A percentile compares a stretch with the other conserved stretches of the same genome.
Conservation (phyloP, 2,888 invertebrate genomes). For the Esperia sulphurella region DNA sequence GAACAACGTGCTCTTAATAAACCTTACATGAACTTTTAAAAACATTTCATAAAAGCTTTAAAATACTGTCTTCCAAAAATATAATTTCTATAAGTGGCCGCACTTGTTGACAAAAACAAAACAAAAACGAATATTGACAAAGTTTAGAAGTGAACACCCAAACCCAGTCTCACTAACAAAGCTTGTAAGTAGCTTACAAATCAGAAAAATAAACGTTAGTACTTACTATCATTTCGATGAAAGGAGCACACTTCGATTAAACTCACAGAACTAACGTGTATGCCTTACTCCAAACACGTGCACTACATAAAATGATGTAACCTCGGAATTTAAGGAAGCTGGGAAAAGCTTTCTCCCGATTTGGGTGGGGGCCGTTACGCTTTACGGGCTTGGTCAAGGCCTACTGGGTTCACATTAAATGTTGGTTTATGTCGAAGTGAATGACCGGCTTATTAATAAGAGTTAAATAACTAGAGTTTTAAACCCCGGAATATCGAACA, state of each 20-base stretch:
- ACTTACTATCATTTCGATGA: neutral
- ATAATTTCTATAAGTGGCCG: too few species aligned
- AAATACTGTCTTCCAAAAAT: too few species aligned
- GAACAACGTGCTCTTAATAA: too few species aligned
- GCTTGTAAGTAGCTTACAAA: too few species aligned
- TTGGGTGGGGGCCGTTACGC: slow-evolving; percentile 7
- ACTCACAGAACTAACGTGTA: neutral
- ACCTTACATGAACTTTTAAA: too few species aligned
- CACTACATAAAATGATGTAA: neutral
- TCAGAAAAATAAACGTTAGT: neutral
- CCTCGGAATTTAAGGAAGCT: slow-evolving; percentile 16
- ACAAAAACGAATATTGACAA: too few species aligned
- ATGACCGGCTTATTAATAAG: slow-evolving; percentile 15
- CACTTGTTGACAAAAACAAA: too few species aligned
- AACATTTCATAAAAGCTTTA: too few species aligned
- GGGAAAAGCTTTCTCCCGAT: slow-evolving; percentile 46
- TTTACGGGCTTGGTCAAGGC: slow-evolving; percentile 22
- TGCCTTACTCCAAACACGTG: neutral
- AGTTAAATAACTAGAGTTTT: neutral
- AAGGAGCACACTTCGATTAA: neutral
- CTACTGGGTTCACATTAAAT: slow-evolving; percentile 2
- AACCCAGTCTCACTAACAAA: too few species aligned
- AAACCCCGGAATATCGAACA: neutral
- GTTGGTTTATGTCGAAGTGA: slow-evolving; percentile 5
- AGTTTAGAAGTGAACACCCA: too few species aligned